Conservation (phyloP, 2,888 invertebrate species). For the Drosophila neutralis region DNA sequence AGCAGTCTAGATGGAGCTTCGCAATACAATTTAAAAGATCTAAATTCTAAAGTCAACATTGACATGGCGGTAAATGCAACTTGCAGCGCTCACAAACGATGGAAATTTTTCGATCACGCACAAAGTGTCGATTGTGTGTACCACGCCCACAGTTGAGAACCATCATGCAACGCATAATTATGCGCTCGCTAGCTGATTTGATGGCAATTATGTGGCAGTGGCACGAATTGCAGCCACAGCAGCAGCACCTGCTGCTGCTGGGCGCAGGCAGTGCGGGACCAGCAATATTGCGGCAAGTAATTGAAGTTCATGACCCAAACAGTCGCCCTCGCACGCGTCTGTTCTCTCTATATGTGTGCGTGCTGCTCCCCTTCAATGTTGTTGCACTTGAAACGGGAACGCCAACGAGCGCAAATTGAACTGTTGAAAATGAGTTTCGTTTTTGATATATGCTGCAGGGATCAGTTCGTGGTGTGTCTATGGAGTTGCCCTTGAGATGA, state of each 20-base stretch:
- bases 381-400: conserved; percentile 43
- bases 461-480: conserved; percentile 3
- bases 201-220: conserved; percentile 54
- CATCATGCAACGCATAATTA: conserved; percentile 56
- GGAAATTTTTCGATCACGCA: conserved; percentile 16
- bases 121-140: conserved; percentile 28
- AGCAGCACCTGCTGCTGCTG: conserved; percentile 44
- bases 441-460: conserved; percentile 19
- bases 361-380: conserved; percentile 18
- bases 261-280: not conserved
- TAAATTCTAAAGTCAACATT: conserved; percentile 42
- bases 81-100: conserved; percentile 10
- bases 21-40: conserved; percentile 24
- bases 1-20: conserved; percentile 3
- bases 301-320: conserved; percentile 75
- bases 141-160: conserved; percentile 26
- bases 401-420: conserved; percentile 53
- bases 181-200: conserved; percentile 62
- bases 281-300: conserved; percentile 50
- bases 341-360: conserved; percentile 22
- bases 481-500: conserved; percentile 59
- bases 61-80: conserved; percentile 31
- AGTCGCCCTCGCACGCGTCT: conserved; percentile 57
- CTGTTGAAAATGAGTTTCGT: conserved; percentile 47
- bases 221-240: conserved; percentile 12